A percentile compares a stretch with the other conserved stretches of the same genome.
Conservation (phyloP, 2,113 vertebrate species). For the Sander lucioperca region DNA sequence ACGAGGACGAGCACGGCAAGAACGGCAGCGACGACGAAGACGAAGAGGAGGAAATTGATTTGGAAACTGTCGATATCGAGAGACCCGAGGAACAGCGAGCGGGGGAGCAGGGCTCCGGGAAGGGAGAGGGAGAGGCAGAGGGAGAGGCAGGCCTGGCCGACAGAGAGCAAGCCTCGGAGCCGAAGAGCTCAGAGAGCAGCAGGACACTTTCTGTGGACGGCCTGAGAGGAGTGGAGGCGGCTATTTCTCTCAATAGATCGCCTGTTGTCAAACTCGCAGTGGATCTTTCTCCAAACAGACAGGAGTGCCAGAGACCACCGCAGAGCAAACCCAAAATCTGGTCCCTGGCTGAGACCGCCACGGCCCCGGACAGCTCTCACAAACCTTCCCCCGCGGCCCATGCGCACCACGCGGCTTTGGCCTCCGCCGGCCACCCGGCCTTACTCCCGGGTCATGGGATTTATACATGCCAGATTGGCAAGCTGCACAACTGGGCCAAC, state of each 20-base stretch:
- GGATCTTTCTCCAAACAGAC: slow-evolving; percentile 85
- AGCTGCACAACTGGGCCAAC: slow-evolving; percentile 98
- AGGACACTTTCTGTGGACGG: slow-evolving; percentile 84
- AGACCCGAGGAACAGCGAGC: slow-evolving; percentile 91
- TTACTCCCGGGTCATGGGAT: slow-evolving; percentile 97
- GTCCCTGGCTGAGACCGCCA: slow-evolving; percentile 98
- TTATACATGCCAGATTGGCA: slow-evolving; percentile 98
- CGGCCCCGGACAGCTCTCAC: slow-evolving; percentile 92
- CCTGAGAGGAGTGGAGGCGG: slow-evolving; percentile 81
- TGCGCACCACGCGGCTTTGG: slow-evolving; percentile 77
- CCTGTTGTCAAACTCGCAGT: slow-evolving; percentile 83
- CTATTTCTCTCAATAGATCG: slow-evolving; percentile 85
- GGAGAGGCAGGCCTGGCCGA: slow-evolving; percentile 86
- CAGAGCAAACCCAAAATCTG: slow-evolving; percentile 98
- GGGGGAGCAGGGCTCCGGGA: slow-evolving; percentile 81
- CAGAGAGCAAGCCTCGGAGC: slow-evolving; percentile 77
- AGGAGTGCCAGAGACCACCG: slow-evolving; percentile 88
- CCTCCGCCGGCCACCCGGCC: slow-evolving; percentile 90
- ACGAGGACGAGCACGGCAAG: slow-evolving; percentile 88
- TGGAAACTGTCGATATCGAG: slow-evolving; percentile 98
- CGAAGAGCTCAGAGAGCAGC: slow-evolving; percentile 79
- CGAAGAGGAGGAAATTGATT: slow-evolving; percentile 96
- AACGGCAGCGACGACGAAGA: slow-evolving; percentile 92
- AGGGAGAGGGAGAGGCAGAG: slow-evolving; percentile 79
- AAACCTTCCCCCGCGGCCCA: slow-evolving; percentile 83